These are phyloP conservation scores for Sapajus apella DNA, from an alignment of 2,113 vertebrate species.

Conservation along the genomic window DNA sequence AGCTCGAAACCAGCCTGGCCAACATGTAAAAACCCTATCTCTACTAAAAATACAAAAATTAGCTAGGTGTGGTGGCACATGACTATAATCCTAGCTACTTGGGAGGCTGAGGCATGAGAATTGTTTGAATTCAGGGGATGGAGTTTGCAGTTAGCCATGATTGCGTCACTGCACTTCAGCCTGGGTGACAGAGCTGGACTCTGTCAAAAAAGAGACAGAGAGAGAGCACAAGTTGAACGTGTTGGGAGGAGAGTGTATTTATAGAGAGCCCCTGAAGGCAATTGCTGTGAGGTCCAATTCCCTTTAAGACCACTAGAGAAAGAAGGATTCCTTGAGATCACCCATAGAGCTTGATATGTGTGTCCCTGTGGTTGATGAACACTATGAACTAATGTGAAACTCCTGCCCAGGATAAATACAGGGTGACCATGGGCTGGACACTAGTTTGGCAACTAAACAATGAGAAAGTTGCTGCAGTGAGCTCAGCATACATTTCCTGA, in stretches of 20 bases:
- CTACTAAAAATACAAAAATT: no score
- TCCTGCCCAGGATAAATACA: neutral
- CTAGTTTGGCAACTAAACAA: neutral
- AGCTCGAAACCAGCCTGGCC: no score
- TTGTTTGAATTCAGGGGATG: no score
- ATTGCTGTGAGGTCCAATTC: neutral
- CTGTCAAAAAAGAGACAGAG: no score
- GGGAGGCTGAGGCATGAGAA: no score
- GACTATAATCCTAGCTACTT: no score
- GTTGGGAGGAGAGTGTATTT: neutral
- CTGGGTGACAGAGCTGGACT: no score
- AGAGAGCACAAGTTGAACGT: no score
- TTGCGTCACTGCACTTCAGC: no score
- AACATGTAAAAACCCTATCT: no score
- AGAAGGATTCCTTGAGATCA: neutral
- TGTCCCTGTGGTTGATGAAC: neutral
- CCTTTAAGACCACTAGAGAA: neutral
- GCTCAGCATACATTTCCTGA: accelerated
- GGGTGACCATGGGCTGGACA: neutral
- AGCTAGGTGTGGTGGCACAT: no score
- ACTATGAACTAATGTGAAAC: neutral
- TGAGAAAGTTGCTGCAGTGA: neutral
- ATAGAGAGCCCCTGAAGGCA: neutral
- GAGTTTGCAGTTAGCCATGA: no score
- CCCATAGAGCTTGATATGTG: neutral